These are phyloP conservation scores for Salticus scenicus DNA, from an alignment of 2,888 invertebrate genomes.

Conservation along the genomic window DNA sequence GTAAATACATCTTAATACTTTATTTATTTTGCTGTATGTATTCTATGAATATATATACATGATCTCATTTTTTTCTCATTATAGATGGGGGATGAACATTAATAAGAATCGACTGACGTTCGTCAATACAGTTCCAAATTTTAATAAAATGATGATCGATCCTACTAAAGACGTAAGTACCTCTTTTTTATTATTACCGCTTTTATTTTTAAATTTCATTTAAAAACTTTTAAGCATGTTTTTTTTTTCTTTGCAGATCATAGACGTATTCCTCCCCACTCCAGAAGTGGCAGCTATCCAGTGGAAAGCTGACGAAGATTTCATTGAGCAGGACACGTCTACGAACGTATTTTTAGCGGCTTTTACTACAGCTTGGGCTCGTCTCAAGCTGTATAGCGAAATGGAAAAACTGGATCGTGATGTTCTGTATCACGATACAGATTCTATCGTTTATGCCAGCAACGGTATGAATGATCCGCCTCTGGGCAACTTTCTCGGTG, in stretches of 20 bases:
- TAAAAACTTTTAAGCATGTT: neutral
- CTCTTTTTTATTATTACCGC: neutral
- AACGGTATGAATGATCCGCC: slow-evolving; percentile 6
- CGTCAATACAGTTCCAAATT: neutral
- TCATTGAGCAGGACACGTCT: neutral
- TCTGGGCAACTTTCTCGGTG: neutral
- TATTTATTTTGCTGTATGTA: neutral
- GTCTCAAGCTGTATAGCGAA: no score
- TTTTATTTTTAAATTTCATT: neutral
- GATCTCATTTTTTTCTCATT: neutral
- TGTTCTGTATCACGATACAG: slow-evolving; percentile 13
- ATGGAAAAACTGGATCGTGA: slow-evolving; percentile 1
- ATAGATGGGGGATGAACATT: slow-evolving; percentile 10
- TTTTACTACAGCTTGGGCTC: slow-evolving; percentile 16
- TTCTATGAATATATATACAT: neutral
- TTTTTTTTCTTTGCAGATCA: slow-evolving; percentile 5
- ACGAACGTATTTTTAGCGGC: slow-evolving; percentile 20
- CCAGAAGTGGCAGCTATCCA: neutral
- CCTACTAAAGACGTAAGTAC: slow-evolving; percentile 2
- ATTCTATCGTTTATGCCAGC: neutral
- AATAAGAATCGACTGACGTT: slow-evolving; percentile 1
- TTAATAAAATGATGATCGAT: slow-evolving; percentile 19
- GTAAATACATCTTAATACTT: no score
- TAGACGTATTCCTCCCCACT: slow-evolving; percentile 16
- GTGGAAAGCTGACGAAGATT: neutral